These are phyloP conservation scores for Dinomys branickii DNA, from an alignment of 2,113 vertebrate species.

Conservation along the genomic window DNA sequence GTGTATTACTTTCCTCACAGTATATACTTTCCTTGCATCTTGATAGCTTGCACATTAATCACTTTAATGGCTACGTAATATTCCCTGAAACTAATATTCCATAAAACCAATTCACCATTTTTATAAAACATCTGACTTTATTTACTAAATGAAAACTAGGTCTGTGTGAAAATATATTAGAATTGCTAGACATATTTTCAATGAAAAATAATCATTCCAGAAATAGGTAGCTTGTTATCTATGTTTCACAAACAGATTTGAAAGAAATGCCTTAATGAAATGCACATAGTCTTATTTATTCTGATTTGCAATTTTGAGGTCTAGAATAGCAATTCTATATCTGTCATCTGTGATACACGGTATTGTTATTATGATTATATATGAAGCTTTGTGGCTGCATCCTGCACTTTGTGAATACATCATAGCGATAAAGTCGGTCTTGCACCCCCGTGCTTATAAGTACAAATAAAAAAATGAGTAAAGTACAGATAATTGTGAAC, in stretches of 20 bases:
- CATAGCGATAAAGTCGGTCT: conserved; percentile 31
- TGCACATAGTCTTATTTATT: conserved; percentile 64
- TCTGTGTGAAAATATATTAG: conserved; percentile 51
- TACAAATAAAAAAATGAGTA: conserved; percentile 29
- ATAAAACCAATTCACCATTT: conserved; percentile 54
- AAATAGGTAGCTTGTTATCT: conserved; percentile 68
- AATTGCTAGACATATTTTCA: conserved; percentile 64
- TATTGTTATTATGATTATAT: conserved; percentile 68
- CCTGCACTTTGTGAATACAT: conserved; percentile 54
- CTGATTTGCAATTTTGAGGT: conserved; percentile 65
- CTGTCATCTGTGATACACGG: conserved; percentile 68
- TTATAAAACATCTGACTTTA: conserved; percentile 63
- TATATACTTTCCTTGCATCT: neutral
- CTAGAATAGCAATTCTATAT: conserved; percentile 56
- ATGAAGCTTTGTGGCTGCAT: conserved; percentile 58
- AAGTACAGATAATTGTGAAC: conserved; percentile 61
- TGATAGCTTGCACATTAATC: neutral
- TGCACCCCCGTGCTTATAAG: neutral
- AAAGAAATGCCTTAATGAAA: conserved; percentile 72
- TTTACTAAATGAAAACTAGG: conserved; percentile 67
- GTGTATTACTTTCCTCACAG: neutral
- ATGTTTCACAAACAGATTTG: conserved; percentile 48
- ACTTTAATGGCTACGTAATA: conserved; percentile 68
- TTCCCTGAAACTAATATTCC: conserved; percentile 46
- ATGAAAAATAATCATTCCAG: conserved; percentile 59